A percentile compares a stretch with the other conserved stretches of the same genome.
These are phyloP conservation scores for Sarotherodon lohbergeri DNA, from an alignment of 2,113 vertebrate species.

Conservation along the genomic window DNA sequence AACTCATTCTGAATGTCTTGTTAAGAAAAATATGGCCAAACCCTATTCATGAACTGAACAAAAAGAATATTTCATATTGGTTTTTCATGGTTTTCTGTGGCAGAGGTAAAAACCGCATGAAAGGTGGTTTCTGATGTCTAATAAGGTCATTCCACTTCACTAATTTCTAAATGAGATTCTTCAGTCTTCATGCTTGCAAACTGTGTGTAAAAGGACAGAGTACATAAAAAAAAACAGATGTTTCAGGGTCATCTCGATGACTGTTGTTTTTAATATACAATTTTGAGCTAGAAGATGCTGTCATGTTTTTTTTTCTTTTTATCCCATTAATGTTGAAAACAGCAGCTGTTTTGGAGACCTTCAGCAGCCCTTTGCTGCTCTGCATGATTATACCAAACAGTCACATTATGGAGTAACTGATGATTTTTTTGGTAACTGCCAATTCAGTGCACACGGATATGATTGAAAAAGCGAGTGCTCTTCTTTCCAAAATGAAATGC, in stretches of 20 bases:
- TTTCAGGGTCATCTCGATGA: neutral
- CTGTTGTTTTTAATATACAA: neutral
- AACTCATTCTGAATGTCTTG: fast-evolving
- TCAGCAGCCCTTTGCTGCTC: neutral
- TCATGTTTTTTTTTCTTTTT: neutral
- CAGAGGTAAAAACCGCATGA: neutral
- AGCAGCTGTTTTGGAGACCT: neutral
- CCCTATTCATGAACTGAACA: neutral
- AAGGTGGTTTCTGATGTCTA: neutral
- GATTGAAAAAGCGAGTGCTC: neutral
- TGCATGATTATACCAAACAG: neutral
- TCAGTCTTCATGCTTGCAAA: neutral
- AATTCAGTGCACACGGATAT: neutral
- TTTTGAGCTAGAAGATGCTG: neutral
- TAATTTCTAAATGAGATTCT: neutral
- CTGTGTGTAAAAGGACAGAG: neutral
- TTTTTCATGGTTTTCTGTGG: neutral
- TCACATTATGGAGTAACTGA: neutral
- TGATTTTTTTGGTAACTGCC: neutral
- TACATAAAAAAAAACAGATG: fast-evolving
- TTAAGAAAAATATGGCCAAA: neutral
- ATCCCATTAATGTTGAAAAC: neutral
- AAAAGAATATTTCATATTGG: neutral
- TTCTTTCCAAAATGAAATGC: neutral
- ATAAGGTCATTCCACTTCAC: neutral